A percentile compares a stretch with the other conserved stretches of the same genome.
Conservation (phyloP, 1,140 invertebrate genomes). For the Druon quercuslanigerum region DNA sequence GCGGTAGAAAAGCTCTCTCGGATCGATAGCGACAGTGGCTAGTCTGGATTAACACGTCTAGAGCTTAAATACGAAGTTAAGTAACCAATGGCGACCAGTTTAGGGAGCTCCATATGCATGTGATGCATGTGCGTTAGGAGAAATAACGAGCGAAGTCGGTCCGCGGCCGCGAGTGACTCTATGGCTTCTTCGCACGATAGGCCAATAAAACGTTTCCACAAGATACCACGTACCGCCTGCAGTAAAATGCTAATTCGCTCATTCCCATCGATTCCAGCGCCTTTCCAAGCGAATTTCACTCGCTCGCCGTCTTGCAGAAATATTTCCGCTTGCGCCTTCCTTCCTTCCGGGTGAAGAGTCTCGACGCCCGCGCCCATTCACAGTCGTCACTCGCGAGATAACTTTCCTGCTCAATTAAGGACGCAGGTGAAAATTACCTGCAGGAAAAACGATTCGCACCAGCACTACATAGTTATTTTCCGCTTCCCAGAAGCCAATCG, state of each 20-base stretch:
- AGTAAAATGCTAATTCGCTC: conserved; percentile 74
- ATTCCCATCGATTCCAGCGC: conserved; percentile 63
- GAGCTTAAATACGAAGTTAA: conserved; percentile 57
- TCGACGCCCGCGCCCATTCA: conserved; percentile 36
- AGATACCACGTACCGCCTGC: conserved; percentile 52
- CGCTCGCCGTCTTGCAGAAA: conserved; percentile 58
- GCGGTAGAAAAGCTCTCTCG: too few species aligned
- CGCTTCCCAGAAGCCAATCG: conserved; percentile 7
- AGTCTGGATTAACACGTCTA: conserved; percentile 60
- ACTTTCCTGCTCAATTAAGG: neutral
- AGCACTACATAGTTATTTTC: neutral
- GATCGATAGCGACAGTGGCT: conserved; percentile 43
- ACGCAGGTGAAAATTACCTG: neutral
- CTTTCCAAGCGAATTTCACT: conserved; percentile 66
- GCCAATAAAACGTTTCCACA: conserved; percentile 71
- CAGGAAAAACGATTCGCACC: neutral
- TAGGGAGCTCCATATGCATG: conserved; percentile 56
- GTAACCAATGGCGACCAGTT: conserved; percentile 58
- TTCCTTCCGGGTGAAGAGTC: conserved; percentile 45
- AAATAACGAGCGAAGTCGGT: conserved; percentile 62
- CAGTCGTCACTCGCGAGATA: neutral
- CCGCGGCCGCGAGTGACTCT: conserved; percentile 50
- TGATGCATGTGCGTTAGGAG: conserved; percentile 40
- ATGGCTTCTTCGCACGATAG: conserved; percentile 73
- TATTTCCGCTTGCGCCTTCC: conserved; percentile 52